Percentiles rank a stretch among this genome's conserved stretches.
Evolutionary conservation across 2,113 vertebrate genomes (phyloP).

Genomic region (Micromys minutus): DNA sequence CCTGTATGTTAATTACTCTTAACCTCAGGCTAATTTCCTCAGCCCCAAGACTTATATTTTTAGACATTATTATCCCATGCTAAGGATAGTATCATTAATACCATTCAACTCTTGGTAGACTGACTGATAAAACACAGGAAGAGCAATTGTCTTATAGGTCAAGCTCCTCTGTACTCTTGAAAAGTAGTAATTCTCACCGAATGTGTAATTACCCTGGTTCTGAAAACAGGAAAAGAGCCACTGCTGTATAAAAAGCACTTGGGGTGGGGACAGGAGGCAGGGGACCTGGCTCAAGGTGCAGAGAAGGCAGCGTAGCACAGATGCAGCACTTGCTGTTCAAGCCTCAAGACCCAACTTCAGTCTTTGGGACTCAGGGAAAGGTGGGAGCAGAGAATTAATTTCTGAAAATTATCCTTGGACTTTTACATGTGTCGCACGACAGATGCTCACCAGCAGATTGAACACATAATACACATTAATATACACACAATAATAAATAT

Average conservation of each 20-base stretch:
- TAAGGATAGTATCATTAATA: neutral
- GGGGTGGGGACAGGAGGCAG: neutral
- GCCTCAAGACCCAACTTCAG: neutral
- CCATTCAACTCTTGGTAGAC: constrained; percentile 15
- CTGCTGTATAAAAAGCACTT: neutral
- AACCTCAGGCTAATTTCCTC: neutral
- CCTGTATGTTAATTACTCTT: no score
- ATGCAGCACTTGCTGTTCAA: neutral
- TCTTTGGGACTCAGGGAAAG: neutral
- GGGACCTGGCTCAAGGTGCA: neutral
- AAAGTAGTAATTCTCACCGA: neutral
- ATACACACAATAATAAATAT: neutral
- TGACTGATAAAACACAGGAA: constrained; percentile 10
- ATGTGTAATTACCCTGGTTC: neutral
- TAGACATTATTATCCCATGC: neutral
- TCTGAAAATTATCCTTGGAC: neutral
- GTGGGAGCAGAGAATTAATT: neutral
- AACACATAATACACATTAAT: no score
- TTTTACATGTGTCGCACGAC: neutral
- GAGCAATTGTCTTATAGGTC: neutral
- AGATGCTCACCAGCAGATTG: neutral
- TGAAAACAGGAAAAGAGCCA: neutral
- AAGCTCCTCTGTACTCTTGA: constrained; percentile 1
- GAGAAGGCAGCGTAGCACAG: neutral
- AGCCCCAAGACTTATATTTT: neutral